These are phyloP conservation scores for Hippolais icterina DNA, from an alignment of 2,113 vertebrate species.

Conservation along the genomic window DNA sequence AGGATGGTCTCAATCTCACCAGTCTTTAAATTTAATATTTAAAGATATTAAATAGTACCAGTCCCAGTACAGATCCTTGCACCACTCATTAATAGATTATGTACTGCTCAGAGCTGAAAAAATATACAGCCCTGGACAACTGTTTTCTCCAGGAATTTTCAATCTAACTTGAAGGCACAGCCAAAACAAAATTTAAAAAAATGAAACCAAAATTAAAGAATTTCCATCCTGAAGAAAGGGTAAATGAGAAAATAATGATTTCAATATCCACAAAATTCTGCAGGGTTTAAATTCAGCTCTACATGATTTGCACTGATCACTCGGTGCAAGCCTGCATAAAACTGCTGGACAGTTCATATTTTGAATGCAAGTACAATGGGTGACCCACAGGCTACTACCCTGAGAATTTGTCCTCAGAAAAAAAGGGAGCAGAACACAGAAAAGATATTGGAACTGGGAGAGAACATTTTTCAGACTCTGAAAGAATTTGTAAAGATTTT, in stretches of 20 bases:
- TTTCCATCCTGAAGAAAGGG: too few relatives aligned
- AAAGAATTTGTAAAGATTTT: neutral
- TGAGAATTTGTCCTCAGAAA: neutral
- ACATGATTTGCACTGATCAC: neutral
- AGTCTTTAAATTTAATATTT: too few relatives aligned
- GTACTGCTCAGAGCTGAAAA: neutral
- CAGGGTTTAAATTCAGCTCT: neutral
- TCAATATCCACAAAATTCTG: neutral
- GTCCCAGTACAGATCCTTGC: neutral
- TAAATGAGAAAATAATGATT: neutral
- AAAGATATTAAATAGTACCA: neutral
- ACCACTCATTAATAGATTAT: rapidly evolving
- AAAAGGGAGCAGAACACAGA: neutral
- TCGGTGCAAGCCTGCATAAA: neutral
- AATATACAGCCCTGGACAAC: neutral
- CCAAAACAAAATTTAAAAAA: neutral
- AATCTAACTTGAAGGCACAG: neutral
- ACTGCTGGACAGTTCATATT: neutral
- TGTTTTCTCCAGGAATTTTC: neutral
- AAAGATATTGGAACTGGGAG: neutral
- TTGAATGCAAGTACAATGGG: neutral
- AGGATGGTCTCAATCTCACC: neutral
- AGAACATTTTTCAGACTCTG: neutral
- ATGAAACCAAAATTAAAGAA: neutral
- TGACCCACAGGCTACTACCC: neutral